Conservation (phyloP, 2,797 vertebrate species). For the Argyrosomus regius region DNA sequence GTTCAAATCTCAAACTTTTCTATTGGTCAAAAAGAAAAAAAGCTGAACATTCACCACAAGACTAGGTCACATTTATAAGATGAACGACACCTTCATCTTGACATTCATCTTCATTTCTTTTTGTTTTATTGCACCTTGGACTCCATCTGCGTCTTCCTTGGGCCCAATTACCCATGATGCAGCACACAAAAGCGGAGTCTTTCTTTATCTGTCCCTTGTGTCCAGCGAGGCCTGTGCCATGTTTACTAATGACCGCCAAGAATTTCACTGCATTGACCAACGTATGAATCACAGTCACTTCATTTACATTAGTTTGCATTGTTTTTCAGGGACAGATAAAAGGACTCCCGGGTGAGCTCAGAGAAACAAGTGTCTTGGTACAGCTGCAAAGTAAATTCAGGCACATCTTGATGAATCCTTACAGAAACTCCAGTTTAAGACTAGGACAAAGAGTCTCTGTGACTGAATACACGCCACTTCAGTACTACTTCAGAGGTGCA, state of each 20-base stretch:
- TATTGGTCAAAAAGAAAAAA: neutral
- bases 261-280: conserved; percentile 58
- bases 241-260: conserved; percentile 77
- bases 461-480: conserved; percentile 55
- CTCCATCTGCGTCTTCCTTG: conserved; percentile 49
- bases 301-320: conserved; percentile 66
- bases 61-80: neutral
- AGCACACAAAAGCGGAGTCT: conserved; percentile 30
- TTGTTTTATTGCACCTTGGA: conserved; percentile 2
- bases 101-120: neutral
- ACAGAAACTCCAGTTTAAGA: conserved; percentile 33
- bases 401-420: conserved; percentile 37
- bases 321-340: conserved; percentile 40
- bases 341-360: conserved; percentile 17
- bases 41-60: neutral
- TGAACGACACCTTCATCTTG: neutral
- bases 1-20: neutral
- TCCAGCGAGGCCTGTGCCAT: conserved; percentile 42
- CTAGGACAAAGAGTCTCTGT: conserved; percentile 64
- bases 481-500: conserved; percentile 48
- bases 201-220: conserved; percentile 55
- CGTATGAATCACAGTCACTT: conserved; percentile 56
- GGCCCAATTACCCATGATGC: conserved; percentile 53
- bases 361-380: conserved; percentile 11
- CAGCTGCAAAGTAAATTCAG: conserved; percentile 44